Conservation (phyloP, 2,113 vertebrate genomes). For the Oreochromis tanganicae region DNA sequence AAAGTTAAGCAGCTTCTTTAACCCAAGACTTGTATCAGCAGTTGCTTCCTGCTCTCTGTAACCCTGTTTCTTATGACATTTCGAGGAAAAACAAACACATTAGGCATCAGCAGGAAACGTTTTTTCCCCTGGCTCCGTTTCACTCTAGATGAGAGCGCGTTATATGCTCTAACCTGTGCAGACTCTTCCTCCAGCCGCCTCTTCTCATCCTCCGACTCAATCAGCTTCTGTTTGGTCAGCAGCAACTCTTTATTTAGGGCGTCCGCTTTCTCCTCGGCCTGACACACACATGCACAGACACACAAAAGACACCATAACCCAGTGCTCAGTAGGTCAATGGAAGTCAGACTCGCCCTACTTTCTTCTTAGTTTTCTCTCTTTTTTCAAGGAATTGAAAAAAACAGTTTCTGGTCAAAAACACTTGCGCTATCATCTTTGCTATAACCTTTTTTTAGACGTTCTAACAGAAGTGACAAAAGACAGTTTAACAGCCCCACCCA, state of each 20-base stretch:
- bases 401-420: background rate
- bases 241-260: slow-evolving; percentile 96
- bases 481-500: background rate
- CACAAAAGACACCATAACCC: background rate
- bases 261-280: slow-evolving; percentile 97
- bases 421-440: background rate
- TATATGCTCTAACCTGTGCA: slow-evolving; percentile 78
- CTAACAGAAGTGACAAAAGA: background rate
- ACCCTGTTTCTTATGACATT: background rate
- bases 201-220: slow-evolving; percentile 96
- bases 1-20: background rate
- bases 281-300: slow-evolving; percentile 24
- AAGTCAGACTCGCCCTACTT: slow-evolving; percentile 5
- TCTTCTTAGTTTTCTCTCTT: background rate
- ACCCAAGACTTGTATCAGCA: background rate
- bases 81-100: background rate
- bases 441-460: background rate
- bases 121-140: background rate
- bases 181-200: slow-evolving; percentile 91
- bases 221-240: slow-evolving; percentile 97
- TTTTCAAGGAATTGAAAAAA: background rate
- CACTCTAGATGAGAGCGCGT: background rate
- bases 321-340: background rate
- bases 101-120: background rate
- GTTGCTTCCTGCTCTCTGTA: background rate